These are phyloP conservation scores for Phataginus tetradactyla DNA, from an alignment of 2,797 vertebrate genomes.

Conservation along the genomic window DNA sequence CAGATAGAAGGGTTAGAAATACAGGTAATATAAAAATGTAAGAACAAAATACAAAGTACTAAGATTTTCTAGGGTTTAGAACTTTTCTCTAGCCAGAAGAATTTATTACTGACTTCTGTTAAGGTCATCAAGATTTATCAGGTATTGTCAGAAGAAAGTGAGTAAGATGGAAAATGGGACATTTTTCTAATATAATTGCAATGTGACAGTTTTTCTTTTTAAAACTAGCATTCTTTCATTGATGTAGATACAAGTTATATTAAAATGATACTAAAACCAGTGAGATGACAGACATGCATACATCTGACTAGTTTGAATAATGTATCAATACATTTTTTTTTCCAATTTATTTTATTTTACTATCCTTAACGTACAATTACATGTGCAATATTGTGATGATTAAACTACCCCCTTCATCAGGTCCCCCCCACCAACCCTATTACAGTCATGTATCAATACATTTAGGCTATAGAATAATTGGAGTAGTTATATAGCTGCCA, in stretches of 20 bases:
- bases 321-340: not conserved
- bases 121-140: conserved; percentile 63
- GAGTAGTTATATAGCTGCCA: not conserved
- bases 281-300: not conserved
- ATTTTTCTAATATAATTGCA: conserved; percentile 61
- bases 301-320: not conserved
- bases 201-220: conserved; percentile 58
- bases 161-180: conserved; percentile 41
- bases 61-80: conserved; percentile 52
- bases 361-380: no score
- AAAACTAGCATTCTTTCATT: conserved; percentile 56
- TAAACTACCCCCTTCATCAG: no score
- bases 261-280: conserved; percentile 18
- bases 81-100: conserved; percentile 42
- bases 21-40: conserved; percentile 57
- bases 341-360: no score
- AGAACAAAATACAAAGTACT: conserved; percentile 51
- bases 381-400: no score
- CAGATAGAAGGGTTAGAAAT: conserved; percentile 35
- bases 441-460: not conserved
- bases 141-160: conserved; percentile 60
- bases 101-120: conserved; percentile 71
- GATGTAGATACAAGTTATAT: not conserved
- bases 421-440: no score
- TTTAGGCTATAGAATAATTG: not conserved